A percentile compares a stretch with the other conserved stretches of the same genome.
Conservation (phyloP, 2,113 vertebrate genomes). For the Neogale vison region DNA sequence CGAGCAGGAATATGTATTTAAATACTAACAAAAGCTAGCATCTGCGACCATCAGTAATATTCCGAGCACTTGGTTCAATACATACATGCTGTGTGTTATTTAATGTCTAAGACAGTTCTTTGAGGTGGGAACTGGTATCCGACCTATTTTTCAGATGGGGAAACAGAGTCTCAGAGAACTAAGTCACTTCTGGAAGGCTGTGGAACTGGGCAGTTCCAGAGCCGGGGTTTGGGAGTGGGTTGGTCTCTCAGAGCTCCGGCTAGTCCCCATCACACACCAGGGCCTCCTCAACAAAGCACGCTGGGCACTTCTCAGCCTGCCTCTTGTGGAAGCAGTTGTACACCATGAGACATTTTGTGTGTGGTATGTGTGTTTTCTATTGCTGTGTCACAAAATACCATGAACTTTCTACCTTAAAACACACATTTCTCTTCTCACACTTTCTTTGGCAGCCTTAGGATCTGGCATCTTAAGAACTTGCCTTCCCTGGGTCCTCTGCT, state of each 20-base stretch:
- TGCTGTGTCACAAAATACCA: not conserved
- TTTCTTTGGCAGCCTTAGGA: not conserved
- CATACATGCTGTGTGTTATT: not conserved
- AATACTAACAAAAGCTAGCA: not conserved
- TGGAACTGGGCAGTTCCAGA: not conserved
- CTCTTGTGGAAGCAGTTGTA: not conserved
- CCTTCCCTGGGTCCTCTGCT: not conserved
- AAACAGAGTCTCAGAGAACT: not conserved
- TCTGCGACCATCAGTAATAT: not conserved
- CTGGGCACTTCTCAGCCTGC: not conserved
- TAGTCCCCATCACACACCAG: rapidly evolving
- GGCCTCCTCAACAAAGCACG: not conserved
- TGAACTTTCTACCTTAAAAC: not conserved
- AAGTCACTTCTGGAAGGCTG: not conserved
- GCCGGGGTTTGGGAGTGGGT: rapidly evolving
- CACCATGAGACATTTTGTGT: not conserved
- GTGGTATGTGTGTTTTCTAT: not conserved
- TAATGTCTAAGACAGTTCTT: not conserved
- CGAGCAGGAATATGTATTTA: not conserved
- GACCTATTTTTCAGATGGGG: not conserved
- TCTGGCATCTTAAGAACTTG: no score
- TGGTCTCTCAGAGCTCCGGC: not conserved
- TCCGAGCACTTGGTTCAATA: not conserved
- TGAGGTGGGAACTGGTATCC: no score
- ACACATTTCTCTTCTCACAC: not conserved